These are phyloP conservation scores for Montipora cactus DNA, from an alignment of 64 coral and sea anemone species.

Conservation along the genomic window DNA sequence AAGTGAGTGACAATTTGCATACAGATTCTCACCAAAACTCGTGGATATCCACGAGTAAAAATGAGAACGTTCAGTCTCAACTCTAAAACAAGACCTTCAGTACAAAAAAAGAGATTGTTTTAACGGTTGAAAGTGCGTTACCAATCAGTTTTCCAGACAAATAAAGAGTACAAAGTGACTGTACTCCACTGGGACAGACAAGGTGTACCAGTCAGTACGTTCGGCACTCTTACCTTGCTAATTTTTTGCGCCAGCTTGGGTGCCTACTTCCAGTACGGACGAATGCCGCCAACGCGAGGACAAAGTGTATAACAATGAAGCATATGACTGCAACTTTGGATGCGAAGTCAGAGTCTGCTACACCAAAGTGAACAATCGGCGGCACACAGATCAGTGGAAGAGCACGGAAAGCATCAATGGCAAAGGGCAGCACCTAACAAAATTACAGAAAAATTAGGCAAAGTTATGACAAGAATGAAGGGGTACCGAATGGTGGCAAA, in stretches of 20 bases:
- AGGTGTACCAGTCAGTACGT: background rate
- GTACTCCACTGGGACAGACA: background rate
- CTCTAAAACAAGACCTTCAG: too few species aligned
- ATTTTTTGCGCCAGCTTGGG: conserved; percentile 46
- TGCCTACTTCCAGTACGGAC: conserved; percentile 46
- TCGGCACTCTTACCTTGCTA: conserved; percentile 57
- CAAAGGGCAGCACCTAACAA: background rate
- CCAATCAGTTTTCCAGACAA: background rate
- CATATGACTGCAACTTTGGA: conserved; percentile 20
- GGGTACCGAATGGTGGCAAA: too few species aligned
- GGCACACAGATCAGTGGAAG: conserved; percentile 62
- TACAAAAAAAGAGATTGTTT: too few species aligned
- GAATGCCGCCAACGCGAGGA: conserved; percentile 55
- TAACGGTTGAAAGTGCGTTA: too few species aligned
- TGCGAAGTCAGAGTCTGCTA: background rate
- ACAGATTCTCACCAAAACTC: too few species aligned
- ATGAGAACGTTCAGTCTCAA: too few species aligned
- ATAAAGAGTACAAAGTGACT: background rate
- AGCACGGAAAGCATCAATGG: background rate
- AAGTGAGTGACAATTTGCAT: too few species aligned
- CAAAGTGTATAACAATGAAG: conserved; percentile 27
- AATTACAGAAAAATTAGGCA: background rate
- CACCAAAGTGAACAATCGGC: conserved; percentile 1
- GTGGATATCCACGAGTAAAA: too few species aligned
- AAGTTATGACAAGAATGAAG: too few species aligned